A percentile compares a stretch with the other conserved stretches of the same genome.
These are phyloP conservation scores for Elmis aenea DNA, from an alignment of 2,888 invertebrate species.

Conservation along the genomic window DNA sequence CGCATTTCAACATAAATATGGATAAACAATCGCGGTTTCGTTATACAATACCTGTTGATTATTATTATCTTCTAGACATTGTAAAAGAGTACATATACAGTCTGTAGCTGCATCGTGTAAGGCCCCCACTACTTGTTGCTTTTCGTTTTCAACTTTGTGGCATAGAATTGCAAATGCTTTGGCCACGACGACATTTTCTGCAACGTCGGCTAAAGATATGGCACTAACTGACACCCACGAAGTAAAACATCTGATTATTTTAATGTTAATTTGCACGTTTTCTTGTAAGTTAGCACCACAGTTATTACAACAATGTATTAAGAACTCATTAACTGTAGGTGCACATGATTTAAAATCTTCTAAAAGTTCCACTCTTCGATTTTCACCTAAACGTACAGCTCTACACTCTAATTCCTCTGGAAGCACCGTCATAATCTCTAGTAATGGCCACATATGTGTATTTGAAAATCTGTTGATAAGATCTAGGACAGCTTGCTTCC, in stretches of 20 bases:
- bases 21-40: no score
- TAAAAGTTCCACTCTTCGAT: slow-evolving; percentile 80
- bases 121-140: slow-evolving; percentile 32
- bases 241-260: slow-evolving; percentile 80
- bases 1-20: no score
- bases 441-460: slow-evolving; percentile 71
- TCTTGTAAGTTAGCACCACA: slow-evolving; percentile 61
- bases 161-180: slow-evolving; percentile 65
- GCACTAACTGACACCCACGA: slow-evolving; percentile 88
- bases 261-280: slow-evolving; percentile 62
- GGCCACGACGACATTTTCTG: slow-evolving; percentile 67
- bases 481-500: slow-evolving; percentile 85
- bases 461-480: slow-evolving; percentile 72
- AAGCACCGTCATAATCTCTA: slow-evolving; percentile 89
- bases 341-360: slow-evolving; percentile 73
- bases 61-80: slow-evolving; percentile 73
- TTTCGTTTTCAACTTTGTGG: slow-evolving; percentile 34
- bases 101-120: slow-evolving; percentile 89
- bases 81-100: slow-evolving; percentile 80
- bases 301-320: slow-evolving; percentile 70
- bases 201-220: slow-evolving; percentile 68
- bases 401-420: slow-evolving; percentile 92
- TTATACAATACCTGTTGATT: slow-evolving; percentile 49
- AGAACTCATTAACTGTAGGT: slow-evolving; percentile 70
- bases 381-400: slow-evolving; percentile 78